phyloP scores from a whole-genome alignment of 2,113 vertebrate genomes.

The Camarhynchus parvulus region DNA sequence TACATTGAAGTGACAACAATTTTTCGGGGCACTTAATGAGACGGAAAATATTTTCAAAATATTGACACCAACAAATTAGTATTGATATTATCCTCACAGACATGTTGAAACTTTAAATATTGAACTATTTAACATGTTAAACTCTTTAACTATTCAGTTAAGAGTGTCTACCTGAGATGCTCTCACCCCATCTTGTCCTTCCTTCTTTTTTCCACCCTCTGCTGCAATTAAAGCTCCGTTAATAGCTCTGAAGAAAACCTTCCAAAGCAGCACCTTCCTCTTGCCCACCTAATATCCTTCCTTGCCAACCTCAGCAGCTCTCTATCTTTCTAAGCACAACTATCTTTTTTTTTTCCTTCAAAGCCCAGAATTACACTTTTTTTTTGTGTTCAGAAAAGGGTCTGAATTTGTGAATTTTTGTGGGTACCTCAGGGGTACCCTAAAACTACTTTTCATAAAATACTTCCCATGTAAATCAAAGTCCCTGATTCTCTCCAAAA shows the following conservation, averaged over 20 bases:
- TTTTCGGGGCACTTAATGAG: neutral
- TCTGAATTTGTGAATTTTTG: neutral
- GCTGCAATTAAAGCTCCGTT: neutral
- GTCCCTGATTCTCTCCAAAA: neutral
- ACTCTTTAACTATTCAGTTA: neutral
- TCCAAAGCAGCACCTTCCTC: neutral
- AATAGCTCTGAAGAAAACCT: neutral
- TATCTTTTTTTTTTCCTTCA: neutral
- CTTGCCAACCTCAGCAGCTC: neutral
- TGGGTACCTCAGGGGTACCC: fast-evolving
- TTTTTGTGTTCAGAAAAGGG: neutral
- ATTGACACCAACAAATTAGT: neutral
- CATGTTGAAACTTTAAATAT: neutral
- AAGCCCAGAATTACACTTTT: neutral
- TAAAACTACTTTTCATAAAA: neutral
- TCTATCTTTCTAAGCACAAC: neutral
- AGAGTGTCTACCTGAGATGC: neutral
- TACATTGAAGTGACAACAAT: neutral
- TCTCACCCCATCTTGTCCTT: neutral
- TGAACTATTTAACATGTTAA: no score
- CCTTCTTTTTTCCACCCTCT: neutral
- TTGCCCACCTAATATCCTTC: neutral
- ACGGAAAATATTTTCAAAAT: neutral
- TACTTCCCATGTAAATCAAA: neutral
- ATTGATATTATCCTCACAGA: neutral